Conservation (phyloP, 92 coral and sea anemone species). For the Palythoa grandiflora region DNA sequence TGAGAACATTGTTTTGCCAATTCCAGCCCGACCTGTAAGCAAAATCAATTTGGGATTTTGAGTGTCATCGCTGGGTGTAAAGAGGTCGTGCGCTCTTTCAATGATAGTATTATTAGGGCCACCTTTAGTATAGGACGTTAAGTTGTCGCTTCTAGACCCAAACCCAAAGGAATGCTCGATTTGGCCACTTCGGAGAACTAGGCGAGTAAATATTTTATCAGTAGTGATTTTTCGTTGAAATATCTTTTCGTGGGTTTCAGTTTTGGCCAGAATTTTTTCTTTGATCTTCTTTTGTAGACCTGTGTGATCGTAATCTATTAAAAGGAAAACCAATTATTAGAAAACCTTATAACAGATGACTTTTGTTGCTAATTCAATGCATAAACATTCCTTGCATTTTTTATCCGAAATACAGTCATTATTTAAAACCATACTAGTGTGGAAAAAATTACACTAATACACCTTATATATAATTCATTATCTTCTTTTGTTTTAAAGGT, state of each 20-base stretch:
- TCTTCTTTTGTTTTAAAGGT: no score
- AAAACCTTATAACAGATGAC: no score
- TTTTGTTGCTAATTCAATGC: no score
- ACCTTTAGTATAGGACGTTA: background rate
- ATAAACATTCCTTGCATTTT: no score
- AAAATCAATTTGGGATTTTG: background rate
- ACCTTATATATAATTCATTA: no score
- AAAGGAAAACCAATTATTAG: background rate
- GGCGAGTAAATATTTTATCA: background rate
- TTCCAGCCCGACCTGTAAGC: no score
- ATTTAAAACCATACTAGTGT: no score
- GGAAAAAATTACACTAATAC: no score
- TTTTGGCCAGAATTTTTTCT: background rate
- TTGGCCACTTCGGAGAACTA: background rate
- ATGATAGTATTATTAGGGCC: background rate
- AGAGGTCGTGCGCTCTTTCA: slow-evolving; percentile 10
- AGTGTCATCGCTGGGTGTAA: slow-evolving; percentile 15
- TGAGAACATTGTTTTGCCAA: no score
- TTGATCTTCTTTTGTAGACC: background rate
- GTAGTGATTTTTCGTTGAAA: background rate
- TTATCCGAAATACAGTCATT: background rate
- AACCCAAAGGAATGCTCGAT: background rate
- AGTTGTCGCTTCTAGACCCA: background rate
- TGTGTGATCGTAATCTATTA: background rate
- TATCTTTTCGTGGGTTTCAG: background rate